phyloP scores from a whole-genome alignment of 1,140 invertebrate genomes.

The Bombus superbus region DNA sequence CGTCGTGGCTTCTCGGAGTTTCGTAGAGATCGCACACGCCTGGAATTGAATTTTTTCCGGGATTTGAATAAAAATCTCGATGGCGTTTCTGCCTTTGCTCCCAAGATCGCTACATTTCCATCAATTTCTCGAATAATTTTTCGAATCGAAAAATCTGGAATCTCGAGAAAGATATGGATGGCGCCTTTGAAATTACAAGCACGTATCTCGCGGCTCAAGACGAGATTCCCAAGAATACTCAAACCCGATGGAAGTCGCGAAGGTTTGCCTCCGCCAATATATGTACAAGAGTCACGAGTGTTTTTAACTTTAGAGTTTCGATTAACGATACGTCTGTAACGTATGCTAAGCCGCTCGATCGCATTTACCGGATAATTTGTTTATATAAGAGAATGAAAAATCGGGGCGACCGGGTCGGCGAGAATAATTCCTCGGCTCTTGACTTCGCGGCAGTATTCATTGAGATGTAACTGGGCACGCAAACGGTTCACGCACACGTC shows the following conservation, averaged over 20 bases:
- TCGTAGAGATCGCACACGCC: too few relatives aligned
- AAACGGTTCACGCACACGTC: conserved; percentile 52
- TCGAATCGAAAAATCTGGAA: too few relatives aligned
- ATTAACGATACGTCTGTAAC: neutral
- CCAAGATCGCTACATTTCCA: too few relatives aligned
- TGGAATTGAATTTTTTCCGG: too few relatives aligned
- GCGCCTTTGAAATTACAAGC: too few relatives aligned
- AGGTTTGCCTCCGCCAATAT: neutral
- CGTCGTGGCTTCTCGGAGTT: too few relatives aligned
- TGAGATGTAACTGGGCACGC: conserved; percentile 65
- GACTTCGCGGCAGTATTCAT: conserved; percentile 60
- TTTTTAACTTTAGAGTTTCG: neutral
- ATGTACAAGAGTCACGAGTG: neutral
- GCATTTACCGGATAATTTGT: conserved; percentile 38
- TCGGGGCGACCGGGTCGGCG: neutral
- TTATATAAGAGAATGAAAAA: conserved; percentile 18
- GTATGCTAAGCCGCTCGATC: neutral
- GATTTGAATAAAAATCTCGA: too few relatives aligned
- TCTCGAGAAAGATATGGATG: too few relatives aligned
- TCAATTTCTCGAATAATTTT: too few relatives aligned
- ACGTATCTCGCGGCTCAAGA: too few relatives aligned
- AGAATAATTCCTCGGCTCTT: conserved; percentile 40
- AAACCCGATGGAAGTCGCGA: neutral
- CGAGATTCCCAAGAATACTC: too few relatives aligned
- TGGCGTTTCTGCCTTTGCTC: too few relatives aligned